Conservation (phyloP, 2,113 vertebrate genomes). For the Dromas ardeola region DNA sequence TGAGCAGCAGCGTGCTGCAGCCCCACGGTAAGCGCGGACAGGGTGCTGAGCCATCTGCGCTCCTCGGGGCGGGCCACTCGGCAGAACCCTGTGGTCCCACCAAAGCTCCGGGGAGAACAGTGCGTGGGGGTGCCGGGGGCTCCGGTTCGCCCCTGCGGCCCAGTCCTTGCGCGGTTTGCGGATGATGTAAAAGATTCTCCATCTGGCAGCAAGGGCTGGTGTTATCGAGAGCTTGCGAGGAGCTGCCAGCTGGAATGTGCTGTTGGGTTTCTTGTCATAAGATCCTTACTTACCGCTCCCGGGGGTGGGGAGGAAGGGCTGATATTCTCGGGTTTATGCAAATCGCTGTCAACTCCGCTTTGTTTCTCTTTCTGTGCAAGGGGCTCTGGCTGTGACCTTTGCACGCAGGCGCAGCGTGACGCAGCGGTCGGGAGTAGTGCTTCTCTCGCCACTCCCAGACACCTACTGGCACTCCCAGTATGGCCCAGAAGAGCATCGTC, state of each 20-base stretch:
- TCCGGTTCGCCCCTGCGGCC: fast-evolving
- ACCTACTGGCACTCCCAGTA: background rate
- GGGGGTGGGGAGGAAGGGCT: constrained; percentile 16
- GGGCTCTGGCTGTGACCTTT: background rate
- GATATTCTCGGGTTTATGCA: background rate
- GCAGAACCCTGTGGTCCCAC: fast-evolving
- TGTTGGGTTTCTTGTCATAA: constrained; percentile 8
- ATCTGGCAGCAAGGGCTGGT: constrained; percentile 19
- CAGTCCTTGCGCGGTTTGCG: background rate
- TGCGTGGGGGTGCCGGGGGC: background rate
- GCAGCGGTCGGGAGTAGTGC: fast-evolving
- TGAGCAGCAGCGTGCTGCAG: constrained; percentile 86
- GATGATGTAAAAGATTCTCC: constrained; percentile 11
- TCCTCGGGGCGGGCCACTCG: background rate
- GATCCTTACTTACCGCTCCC: background rate
- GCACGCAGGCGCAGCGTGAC: background rate
- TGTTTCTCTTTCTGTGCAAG: background rate
- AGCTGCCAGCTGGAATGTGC: constrained; percentile 52
- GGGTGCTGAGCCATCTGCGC: background rate
- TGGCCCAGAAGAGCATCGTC: background rate
- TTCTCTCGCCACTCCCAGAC: fast-evolving
- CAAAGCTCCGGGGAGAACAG: background rate
- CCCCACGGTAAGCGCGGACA: constrained; percentile 81
- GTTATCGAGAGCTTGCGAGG: background rate
- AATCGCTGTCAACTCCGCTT: background rate